Conservation (phyloP, 1,140 invertebrate genomes). For the Gonatopus flavifemur region DNA sequence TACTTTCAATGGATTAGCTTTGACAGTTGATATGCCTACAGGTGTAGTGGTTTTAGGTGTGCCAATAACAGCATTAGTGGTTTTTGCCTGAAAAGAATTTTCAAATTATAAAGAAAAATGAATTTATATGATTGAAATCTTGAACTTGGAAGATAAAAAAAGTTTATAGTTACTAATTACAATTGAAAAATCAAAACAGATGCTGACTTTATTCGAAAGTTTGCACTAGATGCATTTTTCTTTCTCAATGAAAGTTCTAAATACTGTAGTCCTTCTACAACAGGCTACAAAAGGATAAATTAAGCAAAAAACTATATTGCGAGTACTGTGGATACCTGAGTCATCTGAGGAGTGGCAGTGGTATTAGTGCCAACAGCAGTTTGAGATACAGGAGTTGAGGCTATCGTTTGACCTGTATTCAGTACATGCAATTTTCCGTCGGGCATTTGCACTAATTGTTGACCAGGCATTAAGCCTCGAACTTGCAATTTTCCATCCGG, state of each 20-base stretch:
- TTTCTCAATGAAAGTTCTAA: too few relatives aligned
- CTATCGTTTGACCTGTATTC: conserved; percentile 59
- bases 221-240: too few relatives aligned
- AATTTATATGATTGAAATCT: too few relatives aligned
- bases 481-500: conserved; percentile 91
- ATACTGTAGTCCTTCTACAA: too few relatives aligned
- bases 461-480: conserved; percentile 87
- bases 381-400: conserved; percentile 29
- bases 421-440: conserved; percentile 92
- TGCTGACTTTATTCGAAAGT: too few relatives aligned
- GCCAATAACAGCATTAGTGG: conserved; percentile 12
- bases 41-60: conserved; percentile 20
- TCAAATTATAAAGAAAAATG: conserved; percentile 1
- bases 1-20: conserved; percentile 35
- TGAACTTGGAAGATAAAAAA: too few relatives aligned
- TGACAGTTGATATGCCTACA: conserved; percentile 23
- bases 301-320: too few relatives aligned
- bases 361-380: conserved; percentile 18
- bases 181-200: too few relatives aligned
- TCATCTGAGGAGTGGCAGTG: conserved; percentile 27
- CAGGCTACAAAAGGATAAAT: too few relatives aligned
- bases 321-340: conserved; percentile 23
- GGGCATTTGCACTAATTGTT: conserved; percentile 89
- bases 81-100: conserved; percentile 16
- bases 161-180: too few relatives aligned